phyloP scores from a whole-genome alignment of 2,113 vertebrate genomes.

The Myiopsitta monachus region DNA sequence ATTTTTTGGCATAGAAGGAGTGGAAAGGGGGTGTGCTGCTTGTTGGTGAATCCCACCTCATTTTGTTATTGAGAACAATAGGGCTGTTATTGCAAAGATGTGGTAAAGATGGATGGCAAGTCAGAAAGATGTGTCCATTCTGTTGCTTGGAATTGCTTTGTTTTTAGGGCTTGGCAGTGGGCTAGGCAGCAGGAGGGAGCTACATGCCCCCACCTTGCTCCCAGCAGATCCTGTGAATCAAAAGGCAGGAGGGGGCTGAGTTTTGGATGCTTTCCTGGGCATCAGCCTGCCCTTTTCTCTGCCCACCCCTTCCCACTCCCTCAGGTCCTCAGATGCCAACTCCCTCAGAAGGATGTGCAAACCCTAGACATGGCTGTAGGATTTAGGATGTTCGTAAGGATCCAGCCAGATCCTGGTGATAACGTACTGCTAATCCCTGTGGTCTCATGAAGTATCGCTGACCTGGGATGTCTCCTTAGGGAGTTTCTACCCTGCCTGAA shows the following conservation, averaged over 20 bases:
- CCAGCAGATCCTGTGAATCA: accelerated
- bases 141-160: not conserved
- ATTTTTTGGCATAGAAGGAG: not conserved
- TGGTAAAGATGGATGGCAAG: not conserved
- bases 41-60: not conserved
- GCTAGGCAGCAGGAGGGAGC: not conserved
- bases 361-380: not conserved
- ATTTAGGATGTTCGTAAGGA: not conserved
- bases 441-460: not conserved
- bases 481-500: not conserved
- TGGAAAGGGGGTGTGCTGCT: not conserved
- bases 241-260: not conserved
- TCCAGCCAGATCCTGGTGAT: not conserved
- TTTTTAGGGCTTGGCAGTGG: not conserved
- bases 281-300: not conserved
- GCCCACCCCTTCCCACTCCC: not conserved
- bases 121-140: not conserved
- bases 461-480: not conserved
- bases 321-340: not conserved
- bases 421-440: not conserved
- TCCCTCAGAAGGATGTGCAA: not conserved
- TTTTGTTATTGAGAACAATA: not conserved
- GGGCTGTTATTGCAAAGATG: not conserved
- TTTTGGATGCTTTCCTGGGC: not conserved
- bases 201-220: not conserved